Evolutionary conservation across 1,140 invertebrate species (phyloP), one percentile per base, ranked within the genome.

Genomic region (Eurosta solidaginis): DNA sequence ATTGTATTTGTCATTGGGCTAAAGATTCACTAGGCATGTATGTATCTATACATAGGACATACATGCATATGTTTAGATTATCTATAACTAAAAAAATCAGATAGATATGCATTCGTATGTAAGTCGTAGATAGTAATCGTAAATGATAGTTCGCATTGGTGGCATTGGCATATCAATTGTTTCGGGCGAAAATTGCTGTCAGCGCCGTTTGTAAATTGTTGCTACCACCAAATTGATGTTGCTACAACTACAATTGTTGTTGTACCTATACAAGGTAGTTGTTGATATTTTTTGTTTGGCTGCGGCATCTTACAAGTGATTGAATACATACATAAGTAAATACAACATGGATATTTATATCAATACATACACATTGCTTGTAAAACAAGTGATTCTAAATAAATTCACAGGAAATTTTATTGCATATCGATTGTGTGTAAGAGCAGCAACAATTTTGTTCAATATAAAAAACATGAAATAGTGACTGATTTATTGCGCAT

Each of bases 71-170:
- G n/a, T n/a, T n/a, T n/a, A n/a, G n/a, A n/a, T n/a, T n/a, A n/a
- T n/a, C n/a, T n/a, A n/a, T n/a, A n/a, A n/a, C n/a, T n/a, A n/a
- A n/a, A n/a, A n/a, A n/a, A n/a, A n/a, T n/a, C n/a, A n/a, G n/a
- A n/a, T n/a, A n/a, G n/a, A n/a, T n/a, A n/a, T n/a, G n/a, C n/a
- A n/a, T n/a, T n/a, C 17, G 40, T 68, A 68, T 68, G 59, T 68
- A 68, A 68, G 40, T 68, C 29, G 59, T n/a, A n/a, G n/a, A 68
- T 68, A 6, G 27, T 68, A 68, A 68, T 68, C 59, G 59, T 68
- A 68, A n/a, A 68, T 68, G 59, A 6, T 68, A 40, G 59, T 68
- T 68, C 59, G 59, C 59, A 68, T 68, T 68, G 59, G 59, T 68
- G 59, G 59, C 59, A 68, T 10, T 36, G 59, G 33, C 59, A 40